Evolutionary conservation across 2,113 vertebrate genomes (phyloP).

Genomic region (Ivindomyrus marchei): DNA sequence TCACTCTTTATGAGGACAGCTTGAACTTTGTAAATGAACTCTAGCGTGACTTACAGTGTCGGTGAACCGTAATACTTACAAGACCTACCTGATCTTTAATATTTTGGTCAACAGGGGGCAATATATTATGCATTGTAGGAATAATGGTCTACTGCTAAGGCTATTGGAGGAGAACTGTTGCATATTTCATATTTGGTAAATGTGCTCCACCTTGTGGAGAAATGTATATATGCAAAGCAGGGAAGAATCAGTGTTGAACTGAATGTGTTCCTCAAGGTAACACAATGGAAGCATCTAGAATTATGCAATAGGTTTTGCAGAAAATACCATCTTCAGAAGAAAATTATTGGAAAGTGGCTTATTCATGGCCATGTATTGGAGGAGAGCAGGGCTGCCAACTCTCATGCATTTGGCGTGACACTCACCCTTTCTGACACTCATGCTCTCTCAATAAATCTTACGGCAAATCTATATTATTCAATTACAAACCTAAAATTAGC

Average conservation of each 20-base stretch:
- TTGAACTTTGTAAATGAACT: background rate
- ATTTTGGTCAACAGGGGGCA: slow-evolving; percentile 2
- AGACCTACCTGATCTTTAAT: background rate
- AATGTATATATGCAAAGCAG: background rate
- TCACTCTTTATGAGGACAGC: background rate
- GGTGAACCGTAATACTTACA: no score
- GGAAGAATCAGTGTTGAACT: background rate
- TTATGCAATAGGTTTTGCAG: background rate
- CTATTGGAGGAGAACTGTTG: background rate
- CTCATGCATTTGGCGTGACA: no score
- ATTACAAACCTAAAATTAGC: no score
- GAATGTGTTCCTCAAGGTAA: background rate
- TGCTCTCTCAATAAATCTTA: no score
- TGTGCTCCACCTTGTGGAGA: background rate
- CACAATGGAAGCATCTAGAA: background rate
- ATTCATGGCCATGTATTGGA: background rate
- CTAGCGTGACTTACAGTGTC: background rate
- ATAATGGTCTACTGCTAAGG: background rate
- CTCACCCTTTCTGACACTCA: no score
- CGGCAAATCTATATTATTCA: no score
- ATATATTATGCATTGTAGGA: background rate
- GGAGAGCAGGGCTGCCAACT: background rate
- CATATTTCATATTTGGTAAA: background rate
- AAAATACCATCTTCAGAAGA: background rate
- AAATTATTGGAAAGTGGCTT: background rate